Base-by-base conservation (phyloP, 2,888 invertebrate genomes). In the Campoplex nolae region DNA sequence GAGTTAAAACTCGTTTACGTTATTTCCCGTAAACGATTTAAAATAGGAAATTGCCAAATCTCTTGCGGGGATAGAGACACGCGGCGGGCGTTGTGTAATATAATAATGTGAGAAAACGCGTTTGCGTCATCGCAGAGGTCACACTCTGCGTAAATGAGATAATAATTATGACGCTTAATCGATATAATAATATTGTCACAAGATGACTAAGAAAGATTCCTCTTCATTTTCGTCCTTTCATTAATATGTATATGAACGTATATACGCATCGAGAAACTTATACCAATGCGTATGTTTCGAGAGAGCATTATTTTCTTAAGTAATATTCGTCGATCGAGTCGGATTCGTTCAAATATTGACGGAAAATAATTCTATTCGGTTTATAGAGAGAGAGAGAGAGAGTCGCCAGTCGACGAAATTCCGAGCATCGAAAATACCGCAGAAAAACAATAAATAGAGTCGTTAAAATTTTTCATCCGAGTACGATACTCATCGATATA, bases 151-250 rank as follows among this genome's bases (percentile, higher is more conserved):
- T 70, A 86, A 86, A 83, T 77, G 76, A 67, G 83, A 83, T 73
- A 83, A 86, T 58, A 73, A 83, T 80, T 83, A 13, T 38, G 58
- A 81, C 73, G 76, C 67, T 86, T 77, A 73, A 80, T 83, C 86
- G 86, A 83, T 86, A 83, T 86, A 86, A 83, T 80, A 77, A 13
- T 74, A 58, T 86, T 81, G 80, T 80, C 73, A 45, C 75, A 74
- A 28, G 68, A 86, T 86, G 86, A 83, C 80, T 77, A 77, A 86
- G 73, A 76, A 32, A 35, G 2, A 13, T 71, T 2, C n/a, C 35
- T 56, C 56, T 58, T 45, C 71, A 3, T 23, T 79, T 71, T 62
- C 23, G 35, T 58, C 71, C n/a, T 58, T 45, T n/a, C 32, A 62
- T 62, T 32, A 62, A 62, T 13, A 58, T 28, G 13, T 58, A 13